phyloP scores from a whole-genome alignment of 2,797 vertebrate species.

The Falco novaeseelandiae region DNA sequence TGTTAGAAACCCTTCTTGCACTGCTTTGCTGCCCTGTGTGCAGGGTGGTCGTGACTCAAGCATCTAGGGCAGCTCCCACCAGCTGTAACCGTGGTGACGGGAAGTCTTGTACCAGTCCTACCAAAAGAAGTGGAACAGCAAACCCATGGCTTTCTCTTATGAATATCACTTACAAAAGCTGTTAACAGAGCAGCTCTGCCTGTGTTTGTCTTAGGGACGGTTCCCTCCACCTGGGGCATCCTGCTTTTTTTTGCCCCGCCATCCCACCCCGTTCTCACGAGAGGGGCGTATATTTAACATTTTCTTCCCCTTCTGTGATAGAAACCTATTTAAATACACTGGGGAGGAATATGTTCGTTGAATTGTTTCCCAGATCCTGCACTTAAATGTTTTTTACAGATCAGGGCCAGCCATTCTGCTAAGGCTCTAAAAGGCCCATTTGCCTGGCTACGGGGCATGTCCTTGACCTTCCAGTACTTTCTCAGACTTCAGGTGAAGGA shows the following conservation, averaged over 20 bases:
- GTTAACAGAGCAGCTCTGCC: neutral
- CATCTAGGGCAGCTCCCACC: neutral
- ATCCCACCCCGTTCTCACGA: fast-evolving
- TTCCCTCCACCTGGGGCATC: neutral
- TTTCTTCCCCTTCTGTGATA: neutral
- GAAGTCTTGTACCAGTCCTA: neutral
- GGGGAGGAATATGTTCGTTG: neutral
- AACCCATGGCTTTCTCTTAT: neutral
- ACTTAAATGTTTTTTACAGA: neutral
- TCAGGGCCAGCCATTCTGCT: neutral
- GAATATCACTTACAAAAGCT: neutral
- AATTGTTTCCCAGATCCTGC: neutral
- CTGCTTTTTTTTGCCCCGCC: neutral
- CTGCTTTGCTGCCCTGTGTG: neutral
- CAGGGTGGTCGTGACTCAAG: neutral
- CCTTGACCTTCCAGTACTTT: neutral
- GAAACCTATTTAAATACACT: neutral
- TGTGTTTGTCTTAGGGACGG: neutral
- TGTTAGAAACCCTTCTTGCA: neutral
- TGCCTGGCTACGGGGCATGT: neutral
- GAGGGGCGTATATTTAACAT: neutral
- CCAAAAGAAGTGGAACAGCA: neutral
- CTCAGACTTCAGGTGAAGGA: neutral
- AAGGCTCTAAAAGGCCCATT: neutral
- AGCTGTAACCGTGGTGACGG: neutral